Evolutionary conservation across 2,113 vertebrate species (phyloP), one percentile per base, ranked within the genome.

Genomic region (Cyanoramphus novaezelandiae): DNA sequence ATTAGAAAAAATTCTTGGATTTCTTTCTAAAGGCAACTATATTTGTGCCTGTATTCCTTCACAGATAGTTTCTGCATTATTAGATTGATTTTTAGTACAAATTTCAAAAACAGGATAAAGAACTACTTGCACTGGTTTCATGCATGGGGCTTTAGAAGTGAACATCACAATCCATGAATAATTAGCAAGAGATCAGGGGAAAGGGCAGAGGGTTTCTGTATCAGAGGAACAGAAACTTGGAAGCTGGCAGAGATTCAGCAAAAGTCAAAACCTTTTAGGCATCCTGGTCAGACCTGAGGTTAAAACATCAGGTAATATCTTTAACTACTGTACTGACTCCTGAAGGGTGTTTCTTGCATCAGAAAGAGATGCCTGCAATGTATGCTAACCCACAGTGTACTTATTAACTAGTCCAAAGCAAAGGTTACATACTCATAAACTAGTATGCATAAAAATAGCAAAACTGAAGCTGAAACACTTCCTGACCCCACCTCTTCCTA

Each of bases 381-480:
- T 57, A 21, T 13, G 46, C 46, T n/a, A 46, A 43, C 43, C 88
- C 55, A 68, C 27, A 27, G 52, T 1, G 69, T 72, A 94, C 93
- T 91, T 69, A 96, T 95, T 92, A 97, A 93, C 86, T 29, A n/a
- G 44, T 13, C 37, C 17, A n/a, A 95, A 74, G 80, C 92, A 94
- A 95, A 94, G 93, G 86, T 94, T 79, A 74, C 52, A 19, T 3
- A 2, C n/a, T 82, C 52, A 71, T 33, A 37, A 74, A 84, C 17
- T 9, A 43, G 35, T 7, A 33, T 0, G 33, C 44, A 59, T 67
- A 89, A 79, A 93, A 91, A 88, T 46, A 79, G 88, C 55, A 59
- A 7, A 92, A 63, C 41, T 43, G 35, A 1, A 60, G 53, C 60
- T 74, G 87, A 82, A 94, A 83, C 19, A 31, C 15, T 15, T 57